phyloP scores from a whole-genome alignment of 2,797 vertebrate species.

The Sparidentex hasta region DNA sequence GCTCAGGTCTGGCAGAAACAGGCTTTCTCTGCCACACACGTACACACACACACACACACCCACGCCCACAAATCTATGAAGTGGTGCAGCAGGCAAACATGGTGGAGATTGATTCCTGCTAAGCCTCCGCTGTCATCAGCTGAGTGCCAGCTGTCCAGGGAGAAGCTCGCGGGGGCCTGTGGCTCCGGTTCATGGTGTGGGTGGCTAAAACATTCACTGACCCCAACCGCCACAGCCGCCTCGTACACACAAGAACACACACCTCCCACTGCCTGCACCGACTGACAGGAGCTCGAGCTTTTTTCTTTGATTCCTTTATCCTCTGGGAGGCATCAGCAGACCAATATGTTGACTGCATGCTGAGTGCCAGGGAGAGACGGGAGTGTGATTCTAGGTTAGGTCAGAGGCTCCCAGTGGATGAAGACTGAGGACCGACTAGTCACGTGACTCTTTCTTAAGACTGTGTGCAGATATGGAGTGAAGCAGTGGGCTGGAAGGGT shows the following conservation, averaged over 20 bases:
- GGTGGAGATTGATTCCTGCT: conserved; percentile 74
- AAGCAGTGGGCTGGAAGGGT: conserved; percentile 17
- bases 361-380: conserved; percentile 38
- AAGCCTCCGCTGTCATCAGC: conserved; percentile 81
- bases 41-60: conserved; percentile 20
- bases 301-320: conserved; percentile 40
- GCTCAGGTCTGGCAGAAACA: conserved; percentile 48
- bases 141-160: conserved; percentile 83
- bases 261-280: conserved; percentile 46
- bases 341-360: conserved; percentile 39
- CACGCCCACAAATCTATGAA: conserved; percentile 52
- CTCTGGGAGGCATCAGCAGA: conserved; percentile 56
- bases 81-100: conserved; percentile 58
- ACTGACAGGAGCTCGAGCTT: conserved; percentile 40
- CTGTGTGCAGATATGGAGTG: conserved; percentile 14
- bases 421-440: conserved; percentile 14
- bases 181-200: conserved; percentile 60
- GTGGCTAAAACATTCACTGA: conserved; percentile 58
- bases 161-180: conserved; percentile 57
- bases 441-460: conserved; percentile 23
- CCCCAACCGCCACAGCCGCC: conserved; percentile 36
- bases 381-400: conserved; percentile 41
- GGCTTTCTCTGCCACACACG: conserved; percentile 45
- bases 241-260: conserved; percentile 34
- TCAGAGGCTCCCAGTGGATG: conserved; percentile 42